A percentile compares a stretch with the other conserved stretches of the same genome.
These are phyloP conservation scores for Oreochromis niloticus DNA, from an alignment of 2,113 vertebrate species.

Conservation along the genomic window DNA sequence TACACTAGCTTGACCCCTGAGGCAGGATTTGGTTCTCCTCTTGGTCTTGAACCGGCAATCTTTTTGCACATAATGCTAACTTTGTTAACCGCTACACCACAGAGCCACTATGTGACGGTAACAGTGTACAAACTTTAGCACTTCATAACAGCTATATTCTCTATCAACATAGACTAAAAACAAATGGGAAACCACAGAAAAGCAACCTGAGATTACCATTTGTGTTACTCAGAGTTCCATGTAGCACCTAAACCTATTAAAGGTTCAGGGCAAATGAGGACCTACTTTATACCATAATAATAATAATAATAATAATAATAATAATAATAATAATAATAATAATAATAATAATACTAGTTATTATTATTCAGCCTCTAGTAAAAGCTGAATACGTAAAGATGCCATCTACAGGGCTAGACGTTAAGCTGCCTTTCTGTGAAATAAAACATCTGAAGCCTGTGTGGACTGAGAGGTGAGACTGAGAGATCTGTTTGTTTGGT, in stretches of 20 bases:
- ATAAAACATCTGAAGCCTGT: neutral
- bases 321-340: accelerated
- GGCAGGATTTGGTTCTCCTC: neutral
- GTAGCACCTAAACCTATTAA: neutral
- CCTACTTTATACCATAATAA: neutral
- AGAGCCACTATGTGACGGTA: neutral
- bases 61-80: neutral
- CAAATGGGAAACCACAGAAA: neutral
- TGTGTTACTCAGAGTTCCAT: neutral
- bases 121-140: neutral
- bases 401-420: neutral
- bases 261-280: neutral
- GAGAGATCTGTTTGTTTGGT: neutral
- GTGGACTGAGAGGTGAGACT: neutral
- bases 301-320: accelerated
- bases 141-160: neutral
- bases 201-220: accelerated
- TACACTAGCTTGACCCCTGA: neutral
- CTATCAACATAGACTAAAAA: neutral
- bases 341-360: neutral
- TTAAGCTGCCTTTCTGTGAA: neutral
- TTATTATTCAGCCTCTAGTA: neutral
- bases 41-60: neutral
- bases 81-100: neutral
- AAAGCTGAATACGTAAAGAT: neutral